Percentiles rank a stretch among this genome's conserved stretches.
These are phyloP conservation scores for Acanthiza pusilla DNA, from an alignment of 2,797 vertebrate genomes.

Conservation along the genomic window DNA sequence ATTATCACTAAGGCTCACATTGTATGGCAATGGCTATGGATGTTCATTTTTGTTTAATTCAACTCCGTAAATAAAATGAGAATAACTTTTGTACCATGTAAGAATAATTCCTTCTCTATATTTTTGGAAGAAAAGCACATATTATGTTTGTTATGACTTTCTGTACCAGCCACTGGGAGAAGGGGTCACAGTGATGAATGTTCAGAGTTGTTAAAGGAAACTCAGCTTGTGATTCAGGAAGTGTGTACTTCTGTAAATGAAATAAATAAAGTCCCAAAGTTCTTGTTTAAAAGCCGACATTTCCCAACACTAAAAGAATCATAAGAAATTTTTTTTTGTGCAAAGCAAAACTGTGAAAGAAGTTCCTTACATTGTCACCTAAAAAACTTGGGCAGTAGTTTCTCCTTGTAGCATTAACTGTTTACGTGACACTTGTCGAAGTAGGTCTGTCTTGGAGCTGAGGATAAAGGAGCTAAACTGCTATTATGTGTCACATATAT, in stretches of 20 bases:
- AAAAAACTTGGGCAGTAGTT: background rate
- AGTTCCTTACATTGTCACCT: background rate
- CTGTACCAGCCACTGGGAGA: background rate
- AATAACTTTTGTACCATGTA: conserved; percentile 38
- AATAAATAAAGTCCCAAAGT: background rate
- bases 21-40: background rate
- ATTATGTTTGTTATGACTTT: background rate
- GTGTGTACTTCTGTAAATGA: background rate
- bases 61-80: conserved; percentile 62
- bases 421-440: background rate
- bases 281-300: conserved; percentile 1
- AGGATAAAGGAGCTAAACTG: background rate
- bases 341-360: background rate
- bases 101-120: background rate
- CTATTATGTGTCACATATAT: background rate
- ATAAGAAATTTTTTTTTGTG: background rate
- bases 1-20: background rate
- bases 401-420: background rate
- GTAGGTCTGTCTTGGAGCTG: background rate
- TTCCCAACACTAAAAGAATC: conserved; percentile 17
- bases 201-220: background rate
- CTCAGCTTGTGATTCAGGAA: background rate
- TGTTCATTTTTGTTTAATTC: conserved; percentile 49
- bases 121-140: background rate
- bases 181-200: background rate